A percentile compares a stretch with the other conserved stretches of the same genome.
These are phyloP conservation scores for Hololepta plana DNA, from an alignment of 2,888 invertebrate genomes.

Conservation along the genomic window DNA sequence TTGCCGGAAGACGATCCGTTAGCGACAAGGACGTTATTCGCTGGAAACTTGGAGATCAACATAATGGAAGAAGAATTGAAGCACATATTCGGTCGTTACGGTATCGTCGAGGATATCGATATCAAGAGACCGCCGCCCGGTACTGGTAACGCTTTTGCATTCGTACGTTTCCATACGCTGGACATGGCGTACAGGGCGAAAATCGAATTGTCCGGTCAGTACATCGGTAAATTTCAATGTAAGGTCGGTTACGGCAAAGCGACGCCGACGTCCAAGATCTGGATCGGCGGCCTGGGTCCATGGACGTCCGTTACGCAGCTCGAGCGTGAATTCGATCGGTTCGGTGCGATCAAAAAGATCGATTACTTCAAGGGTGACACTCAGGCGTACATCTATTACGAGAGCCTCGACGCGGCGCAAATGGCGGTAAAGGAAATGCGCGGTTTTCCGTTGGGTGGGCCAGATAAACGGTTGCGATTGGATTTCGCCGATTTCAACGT, in stretches of 20 bases:
- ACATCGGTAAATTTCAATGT: conserved; percentile 95
- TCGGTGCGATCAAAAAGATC: conserved; percentile 95
- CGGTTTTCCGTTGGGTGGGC: conserved; percentile 82
- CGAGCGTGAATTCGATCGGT: conserved; percentile 91
- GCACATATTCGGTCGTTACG: conserved; percentile 88
- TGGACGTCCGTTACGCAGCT: conserved; percentile 90
- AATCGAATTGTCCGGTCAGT: conserved; percentile 89
- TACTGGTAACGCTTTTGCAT: conserved; percentile 94
- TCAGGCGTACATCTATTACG: conserved; percentile 89
- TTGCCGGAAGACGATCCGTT: conserved; percentile 92
- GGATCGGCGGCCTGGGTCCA: conserved; percentile 94
- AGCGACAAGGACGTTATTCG: conserved; percentile 90
- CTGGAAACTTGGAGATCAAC: conserved; percentile 95
- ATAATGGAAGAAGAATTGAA: conserved; percentile 88
- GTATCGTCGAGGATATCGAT: conserved; percentile 94
- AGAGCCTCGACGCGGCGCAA: conserved; percentile 91
- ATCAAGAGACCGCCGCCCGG: conserved; percentile 93
- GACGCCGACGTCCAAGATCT: conserved; percentile 90
- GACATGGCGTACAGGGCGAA: conserved; percentile 93
- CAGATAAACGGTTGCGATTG: conserved; percentile 76
- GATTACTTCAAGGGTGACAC: conserved; percentile 93
- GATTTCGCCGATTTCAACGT: conserved; percentile 83
- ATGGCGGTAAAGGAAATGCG: conserved; percentile 95
- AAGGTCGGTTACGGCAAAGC: conserved; percentile 99
- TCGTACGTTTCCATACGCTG: conserved; percentile 87